Conservation (phyloP, 2,888 invertebrate genomes). For the Dioctria linearis region DNA sequence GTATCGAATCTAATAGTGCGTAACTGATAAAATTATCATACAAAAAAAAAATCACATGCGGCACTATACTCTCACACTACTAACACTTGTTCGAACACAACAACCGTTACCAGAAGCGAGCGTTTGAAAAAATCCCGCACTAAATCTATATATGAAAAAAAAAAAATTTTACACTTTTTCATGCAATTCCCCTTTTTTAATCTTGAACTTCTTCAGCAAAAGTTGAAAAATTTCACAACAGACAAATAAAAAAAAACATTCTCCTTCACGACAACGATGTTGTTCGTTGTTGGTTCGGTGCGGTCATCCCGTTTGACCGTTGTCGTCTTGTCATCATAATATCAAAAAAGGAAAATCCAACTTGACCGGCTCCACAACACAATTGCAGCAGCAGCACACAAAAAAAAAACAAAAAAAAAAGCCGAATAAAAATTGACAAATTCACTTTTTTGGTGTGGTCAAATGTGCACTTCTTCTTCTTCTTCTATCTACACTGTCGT, state of each 20-base stretch:
- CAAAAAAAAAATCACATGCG: too few species aligned
- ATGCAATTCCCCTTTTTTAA: neutral
- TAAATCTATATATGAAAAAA: neutral
- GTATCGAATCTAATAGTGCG: too few species aligned
- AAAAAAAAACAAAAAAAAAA: constrained; percentile 8
- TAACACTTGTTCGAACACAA: neutral
- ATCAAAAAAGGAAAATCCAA: constrained; percentile 41
- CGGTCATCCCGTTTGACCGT: too few species aligned
- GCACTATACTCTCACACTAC: neutral
- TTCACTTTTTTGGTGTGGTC: constrained; percentile 32
- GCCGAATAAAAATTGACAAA: constrained; percentile 21
- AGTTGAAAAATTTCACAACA: constrained; percentile 18
- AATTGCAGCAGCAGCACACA: neutral
- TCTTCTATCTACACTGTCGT: neutral
- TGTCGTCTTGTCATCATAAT: too few species aligned
- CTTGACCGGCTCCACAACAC: constrained; percentile 33
- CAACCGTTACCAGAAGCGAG: neutral
- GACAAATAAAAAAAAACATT: neutral
- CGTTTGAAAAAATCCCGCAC: neutral
- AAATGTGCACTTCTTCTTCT: constrained; percentile 1
- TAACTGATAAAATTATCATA: too few species aligned
- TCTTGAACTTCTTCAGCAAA: neutral
- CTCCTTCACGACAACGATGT: too few species aligned
- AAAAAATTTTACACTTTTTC: neutral
- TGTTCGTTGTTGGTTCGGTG: too few species aligned